A percentile compares a stretch with the other conserved stretches of the same genome.
Conservation (phyloP, 2,888 invertebrate species). For the Sialis lutaria region DNA sequence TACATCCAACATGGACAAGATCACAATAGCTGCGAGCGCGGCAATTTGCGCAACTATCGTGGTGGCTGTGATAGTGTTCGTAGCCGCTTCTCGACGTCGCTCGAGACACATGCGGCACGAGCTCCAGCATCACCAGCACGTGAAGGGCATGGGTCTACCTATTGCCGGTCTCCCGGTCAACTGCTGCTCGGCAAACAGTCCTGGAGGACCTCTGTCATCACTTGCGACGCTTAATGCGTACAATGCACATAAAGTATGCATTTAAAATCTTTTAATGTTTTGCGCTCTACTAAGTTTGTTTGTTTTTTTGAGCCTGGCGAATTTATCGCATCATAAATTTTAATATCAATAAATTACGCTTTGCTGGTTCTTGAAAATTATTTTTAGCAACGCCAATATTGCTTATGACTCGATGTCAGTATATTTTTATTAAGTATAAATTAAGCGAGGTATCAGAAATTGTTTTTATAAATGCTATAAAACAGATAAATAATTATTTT, state of each 20-base stretch:
- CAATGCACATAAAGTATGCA: constrained; percentile 57
- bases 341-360: too few relatives aligned
- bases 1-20: constrained; percentile 84
- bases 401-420: too few relatives aligned
- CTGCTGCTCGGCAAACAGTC: constrained; percentile 66
- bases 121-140: constrained; percentile 44
- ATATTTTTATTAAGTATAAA: too few relatives aligned
- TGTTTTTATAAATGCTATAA: too few relatives aligned
- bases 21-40: constrained; percentile 84
- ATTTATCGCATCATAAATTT: too few relatives aligned
- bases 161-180: constrained; percentile 61
- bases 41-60: constrained; percentile 87
- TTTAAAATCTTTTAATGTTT: not conserved
- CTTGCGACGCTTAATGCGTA: constrained; percentile 71
- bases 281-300: too few relatives aligned
- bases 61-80: constrained; percentile 76
- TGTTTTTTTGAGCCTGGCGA: too few relatives aligned
- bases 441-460: too few relatives aligned
- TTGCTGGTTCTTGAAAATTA: too few relatives aligned
- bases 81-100: constrained; percentile 67
- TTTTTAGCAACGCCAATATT: too few relatives aligned
- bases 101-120: constrained; percentile 58
- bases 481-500: too few relatives aligned
- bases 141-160: constrained; percentile 40
- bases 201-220: constrained; percentile 63